Evolutionary conservation across 2,797 vertebrate genomes (phyloP), one percentile per base, ranked within the genome.

Genomic region (Megaceryle alcyon): DNA sequence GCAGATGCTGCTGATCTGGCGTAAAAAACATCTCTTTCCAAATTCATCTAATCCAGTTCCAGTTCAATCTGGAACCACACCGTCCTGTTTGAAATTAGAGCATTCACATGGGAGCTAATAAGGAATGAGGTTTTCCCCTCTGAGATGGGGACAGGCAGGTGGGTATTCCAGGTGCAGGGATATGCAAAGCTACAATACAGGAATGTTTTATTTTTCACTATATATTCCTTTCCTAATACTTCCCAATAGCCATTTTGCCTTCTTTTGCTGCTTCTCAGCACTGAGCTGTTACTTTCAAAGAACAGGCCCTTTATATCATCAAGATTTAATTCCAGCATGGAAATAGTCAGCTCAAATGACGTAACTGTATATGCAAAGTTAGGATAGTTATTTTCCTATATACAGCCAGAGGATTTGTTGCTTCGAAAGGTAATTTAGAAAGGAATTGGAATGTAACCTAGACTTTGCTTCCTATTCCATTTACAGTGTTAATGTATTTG

Each of bases 391-490:
- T 73, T 70, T 92, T 73, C 69, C 60, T 23, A 26, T 43, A n/a
- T 8, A 65, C 5, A 73, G 43, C 1, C 63, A 73, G 48, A 77
- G 31, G 33, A 72, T 33, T 71, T 72, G 20, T 71, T 88, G 46
- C 48, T 86, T 92, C 86, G 63, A 86, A 86, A 91, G 51, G 31
- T 76, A 84, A 70, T 88, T 80, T 51, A 61, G 60, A 94, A 91
- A 80, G 33, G 33, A 49, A 64, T 31, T 25, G 35, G n/a, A 65
- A 31, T 56, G 31, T 39, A 57, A 69, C 15, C 77, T n/a, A 78
- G 60, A 64, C 49, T 86, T 78, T 64, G 25, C 26, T 93, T 81
- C 44, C 60, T 61, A 37, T 56, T 61, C 53, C 33, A 66, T 76
- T 90, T 79, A 37, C 14, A 68, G 23, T 23, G 51, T 23, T 81